A percentile compares a stretch with the other conserved stretches of the same genome.
Evolutionary conservation across 2,113 vertebrate species (phyloP).

Genomic region (Pollimyrus isidori): DNA sequence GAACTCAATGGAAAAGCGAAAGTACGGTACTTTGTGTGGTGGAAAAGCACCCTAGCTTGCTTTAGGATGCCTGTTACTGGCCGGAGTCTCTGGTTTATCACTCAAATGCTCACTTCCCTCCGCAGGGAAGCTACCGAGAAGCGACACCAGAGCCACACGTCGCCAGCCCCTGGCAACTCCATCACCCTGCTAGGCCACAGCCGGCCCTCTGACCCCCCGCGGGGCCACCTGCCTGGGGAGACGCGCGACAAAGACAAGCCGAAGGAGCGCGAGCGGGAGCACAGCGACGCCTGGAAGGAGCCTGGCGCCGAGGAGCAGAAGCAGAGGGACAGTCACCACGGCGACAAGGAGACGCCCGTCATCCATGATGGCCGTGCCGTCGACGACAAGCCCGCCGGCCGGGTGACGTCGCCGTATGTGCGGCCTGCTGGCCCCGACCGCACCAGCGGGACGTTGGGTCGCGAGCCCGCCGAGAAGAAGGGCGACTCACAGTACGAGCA

Average conservation of each 20-base stretch:
- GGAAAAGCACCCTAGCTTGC: not conserved
- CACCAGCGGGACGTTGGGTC: slow-evolving; percentile 69
- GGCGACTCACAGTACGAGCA: slow-evolving; percentile 69
- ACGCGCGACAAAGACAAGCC: slow-evolving; percentile 84
- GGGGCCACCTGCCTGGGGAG: slow-evolving; percentile 68
- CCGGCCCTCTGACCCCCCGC: slow-evolving; percentile 73
- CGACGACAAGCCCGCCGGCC: slow-evolving; percentile 75
- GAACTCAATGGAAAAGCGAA: no score
- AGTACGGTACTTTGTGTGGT: no score
- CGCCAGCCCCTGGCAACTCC: slow-evolving; percentile 73
- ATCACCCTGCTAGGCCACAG: slow-evolving; percentile 73
- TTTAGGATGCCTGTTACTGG: not conserved
- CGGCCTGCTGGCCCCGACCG: slow-evolving; percentile 63
- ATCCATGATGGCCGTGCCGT: slow-evolving; percentile 69
- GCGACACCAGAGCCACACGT: slow-evolving; percentile 81
- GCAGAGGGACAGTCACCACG: slow-evolving; percentile 77
- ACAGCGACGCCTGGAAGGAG: slow-evolving; percentile 81
- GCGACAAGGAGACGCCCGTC: slow-evolving; percentile 73
- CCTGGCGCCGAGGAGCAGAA: slow-evolving; percentile 77
- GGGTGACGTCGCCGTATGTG: slow-evolving; percentile 77
- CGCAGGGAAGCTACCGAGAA: slow-evolving; percentile 84
- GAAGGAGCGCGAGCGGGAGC: slow-evolving; percentile 75
- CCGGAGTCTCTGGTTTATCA: not conserved
- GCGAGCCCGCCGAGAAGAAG: slow-evolving; percentile 79
- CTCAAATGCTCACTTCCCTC: not conserved